Evolutionary conservation across 2,113 vertebrate species (phyloP), one percentile per base, ranked within the genome.

Genomic region (Barnardius zonarius): DNA sequence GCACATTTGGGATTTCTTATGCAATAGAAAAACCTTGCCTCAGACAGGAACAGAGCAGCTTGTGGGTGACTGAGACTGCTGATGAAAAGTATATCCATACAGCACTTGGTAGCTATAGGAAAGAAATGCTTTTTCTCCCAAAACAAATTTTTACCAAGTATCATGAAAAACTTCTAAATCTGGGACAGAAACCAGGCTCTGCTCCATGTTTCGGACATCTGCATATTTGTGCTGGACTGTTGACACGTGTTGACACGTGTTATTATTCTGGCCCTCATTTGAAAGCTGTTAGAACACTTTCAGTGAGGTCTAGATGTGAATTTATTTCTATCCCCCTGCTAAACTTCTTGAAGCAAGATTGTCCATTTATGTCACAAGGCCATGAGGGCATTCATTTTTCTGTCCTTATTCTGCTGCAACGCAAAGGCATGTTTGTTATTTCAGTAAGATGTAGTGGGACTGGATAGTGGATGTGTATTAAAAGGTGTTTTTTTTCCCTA

Each of bases 381-480:
- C 2, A 0, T 17, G n/a, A 70, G 20, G 9, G 2, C 0, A 0
- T 7, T 52, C 0, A 0, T 25, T 51, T 69, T 61, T 27, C 49
- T 43, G 13, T 61, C 33, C 23, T 83, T 31, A 6, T 52, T 55
- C 68, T 69, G 49, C 13, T 48, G 33, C 35, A 46, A n/a, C 8
- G 17, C 0, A 0, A 37, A 59, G 28, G 11, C 5, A 9, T 3
- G 10, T 46, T 73, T 76, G 17, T 31, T 75, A 5, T 83, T 82
- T 83, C 67, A 64, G 67, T 28, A 18, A 59, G 33, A 17, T 23
- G 10, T 17, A 27, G 33, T 23, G 17, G 39, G 18, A 51, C 10
- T 7, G 31, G 80, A 30, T 5, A 77, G 17, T n/a, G 31, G 25
- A 52, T 22, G 6, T 20, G 17, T 55, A 35, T 10, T 28, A 61